Percentiles rank a stretch among this genome's conserved stretches.
Conservation (phyloP, 2,888 invertebrate species). For the Philereme transversata region DNA sequence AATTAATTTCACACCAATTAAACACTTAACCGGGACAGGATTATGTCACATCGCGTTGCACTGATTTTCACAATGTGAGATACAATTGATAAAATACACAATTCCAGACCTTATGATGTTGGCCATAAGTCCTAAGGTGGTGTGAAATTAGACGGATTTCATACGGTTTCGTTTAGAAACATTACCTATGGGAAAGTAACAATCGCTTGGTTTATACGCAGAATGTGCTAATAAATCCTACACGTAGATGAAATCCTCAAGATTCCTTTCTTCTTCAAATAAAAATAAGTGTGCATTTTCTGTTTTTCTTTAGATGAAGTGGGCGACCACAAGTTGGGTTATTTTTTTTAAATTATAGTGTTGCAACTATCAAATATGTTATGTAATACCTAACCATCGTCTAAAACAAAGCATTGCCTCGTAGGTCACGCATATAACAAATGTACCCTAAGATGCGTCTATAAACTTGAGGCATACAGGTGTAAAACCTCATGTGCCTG, state of each 20-base stretch:
- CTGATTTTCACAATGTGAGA: slow-evolving; percentile 24
- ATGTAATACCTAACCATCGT: no score
- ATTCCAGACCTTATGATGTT: slow-evolving; percentile 7
- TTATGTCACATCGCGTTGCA: slow-evolving; percentile 29
- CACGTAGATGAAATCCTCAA: not conserved
- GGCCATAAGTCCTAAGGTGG: not conserved
- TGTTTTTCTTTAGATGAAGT: no score
- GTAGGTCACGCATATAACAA: no score
- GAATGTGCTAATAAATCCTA: not conserved
- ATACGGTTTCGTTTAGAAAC: not conserved
- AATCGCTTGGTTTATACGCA: slow-evolving; percentile 3
- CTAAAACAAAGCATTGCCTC: no score
- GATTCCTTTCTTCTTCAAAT: no score
- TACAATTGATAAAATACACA: not conserved
- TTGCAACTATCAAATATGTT: no score
- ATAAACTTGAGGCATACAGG: no score
- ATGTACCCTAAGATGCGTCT: no score
- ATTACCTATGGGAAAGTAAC: slow-evolving; percentile 10
- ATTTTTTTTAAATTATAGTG: no score
- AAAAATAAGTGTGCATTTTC: no score
- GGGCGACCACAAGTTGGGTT: no score
- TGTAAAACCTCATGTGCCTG: no score
- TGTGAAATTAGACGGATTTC: not conserved
- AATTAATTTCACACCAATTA: slow-evolving; percentile 35
- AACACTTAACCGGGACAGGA: slow-evolving; percentile 32